Percentiles rank a stretch among this genome's conserved stretches.
These are phyloP conservation scores for Onychomys leucogaster DNA, from an alignment of 2,797 vertebrate species.

Conservation along the genomic window DNA sequence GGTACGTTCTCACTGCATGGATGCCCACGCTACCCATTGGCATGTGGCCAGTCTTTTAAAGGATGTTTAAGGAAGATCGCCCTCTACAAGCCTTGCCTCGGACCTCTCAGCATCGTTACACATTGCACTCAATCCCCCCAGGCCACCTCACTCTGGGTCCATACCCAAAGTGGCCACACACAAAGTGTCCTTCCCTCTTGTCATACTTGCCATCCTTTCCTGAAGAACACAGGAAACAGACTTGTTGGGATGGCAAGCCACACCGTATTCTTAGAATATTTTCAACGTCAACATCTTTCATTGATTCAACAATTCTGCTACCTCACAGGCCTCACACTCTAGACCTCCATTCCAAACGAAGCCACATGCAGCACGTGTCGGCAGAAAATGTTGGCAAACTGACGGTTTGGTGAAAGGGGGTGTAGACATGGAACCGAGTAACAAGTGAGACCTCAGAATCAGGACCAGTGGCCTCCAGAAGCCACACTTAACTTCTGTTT, in stretches of 20 bases:
- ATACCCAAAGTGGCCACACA: background rate
- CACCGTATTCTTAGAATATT: background rate
- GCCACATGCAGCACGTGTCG: background rate
- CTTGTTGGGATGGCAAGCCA: background rate
- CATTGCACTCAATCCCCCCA: rapidly evolving
- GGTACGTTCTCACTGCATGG: background rate
- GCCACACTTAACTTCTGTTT: background rate
- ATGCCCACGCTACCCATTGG: background rate
- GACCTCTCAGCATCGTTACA: rapidly evolving
- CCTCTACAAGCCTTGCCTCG: background rate
- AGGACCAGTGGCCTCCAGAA: background rate
- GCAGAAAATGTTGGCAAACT: background rate
- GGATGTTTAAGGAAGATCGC: background rate
- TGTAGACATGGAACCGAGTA: background rate
- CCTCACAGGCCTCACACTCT: background rate
- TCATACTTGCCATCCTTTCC: background rate
- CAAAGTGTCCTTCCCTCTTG: background rate
- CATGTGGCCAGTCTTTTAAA: background rate
- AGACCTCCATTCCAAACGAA: background rate
- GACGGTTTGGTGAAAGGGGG: background rate
- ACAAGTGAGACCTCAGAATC: background rate
- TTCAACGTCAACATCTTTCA: background rate
- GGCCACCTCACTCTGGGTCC: background rate
- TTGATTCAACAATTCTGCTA: background rate
- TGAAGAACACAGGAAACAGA: background rate